Evolutionary conservation across 1,140 invertebrate genomes (phyloP).

Genomic region (Hyles vespertilio): DNA sequence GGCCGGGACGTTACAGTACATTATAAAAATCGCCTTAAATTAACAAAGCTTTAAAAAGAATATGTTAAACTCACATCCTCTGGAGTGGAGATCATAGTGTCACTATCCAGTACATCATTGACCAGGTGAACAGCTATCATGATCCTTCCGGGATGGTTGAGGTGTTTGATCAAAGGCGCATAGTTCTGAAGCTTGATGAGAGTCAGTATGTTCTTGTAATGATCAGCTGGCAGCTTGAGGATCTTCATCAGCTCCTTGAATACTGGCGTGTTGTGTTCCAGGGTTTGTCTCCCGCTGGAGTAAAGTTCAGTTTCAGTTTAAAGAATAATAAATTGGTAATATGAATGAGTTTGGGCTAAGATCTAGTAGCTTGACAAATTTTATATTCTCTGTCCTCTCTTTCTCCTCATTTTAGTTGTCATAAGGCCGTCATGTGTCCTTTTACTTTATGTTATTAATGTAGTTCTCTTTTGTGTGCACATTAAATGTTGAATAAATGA

Average conservation of each 20-base stretch:
- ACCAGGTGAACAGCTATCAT: constrained; percentile 91
- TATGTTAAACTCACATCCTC: constrained; percentile 77
- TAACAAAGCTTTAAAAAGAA: too few species aligned
- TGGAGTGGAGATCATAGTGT: constrained; percentile 89
- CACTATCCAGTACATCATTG: constrained; percentile 87
- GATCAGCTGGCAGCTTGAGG: constrained; percentile 95
- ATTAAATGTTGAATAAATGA: too few species aligned
- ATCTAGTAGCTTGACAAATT: too few species aligned
- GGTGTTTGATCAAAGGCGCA: constrained; percentile 88
- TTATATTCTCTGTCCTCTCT: too few species aligned
- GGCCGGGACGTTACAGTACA: too few species aligned
- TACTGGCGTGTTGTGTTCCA: constrained; percentile 88
- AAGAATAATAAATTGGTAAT: too few species aligned
- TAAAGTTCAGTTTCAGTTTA: constrained; percentile 3
- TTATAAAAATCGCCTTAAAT: too few species aligned
- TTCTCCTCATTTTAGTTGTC: too few species aligned
- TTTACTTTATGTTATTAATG: too few species aligned
- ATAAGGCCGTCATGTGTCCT: too few species aligned
- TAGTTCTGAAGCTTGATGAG: constrained; percentile 91
- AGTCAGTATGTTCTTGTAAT: constrained; percentile 94
- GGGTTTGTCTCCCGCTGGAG: constrained; percentile 53
- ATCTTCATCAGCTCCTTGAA: constrained; percentile 95
- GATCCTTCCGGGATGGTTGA: constrained; percentile 94
- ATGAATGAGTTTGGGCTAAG: too few species aligned
- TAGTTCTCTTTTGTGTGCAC: too few species aligned